Conservation (phyloP, 2,888 invertebrate species). For the Agonopterix subpropinquella region DNA sequence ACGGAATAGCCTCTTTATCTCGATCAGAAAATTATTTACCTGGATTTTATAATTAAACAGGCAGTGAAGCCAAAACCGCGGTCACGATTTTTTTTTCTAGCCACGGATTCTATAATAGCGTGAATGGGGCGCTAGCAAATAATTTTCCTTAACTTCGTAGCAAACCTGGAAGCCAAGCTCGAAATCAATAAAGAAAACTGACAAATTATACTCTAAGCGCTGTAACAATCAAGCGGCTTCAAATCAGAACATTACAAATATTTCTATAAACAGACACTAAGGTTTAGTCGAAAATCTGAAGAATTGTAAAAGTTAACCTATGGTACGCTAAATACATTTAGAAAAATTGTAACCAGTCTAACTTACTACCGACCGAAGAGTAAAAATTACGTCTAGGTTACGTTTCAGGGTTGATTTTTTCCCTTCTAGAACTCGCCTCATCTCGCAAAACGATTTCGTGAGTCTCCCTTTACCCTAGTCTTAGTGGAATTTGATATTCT, state of each 20-base stretch:
- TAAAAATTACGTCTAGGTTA: constrained; percentile 38
- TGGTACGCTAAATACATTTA: constrained; percentile 55
- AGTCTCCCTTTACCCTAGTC: constrained; percentile 1
- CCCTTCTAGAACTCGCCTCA: constrained; percentile 19
- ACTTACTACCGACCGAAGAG: constrained; percentile 49
- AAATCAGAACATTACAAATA: constrained; percentile 22
- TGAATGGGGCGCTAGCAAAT: neutral
- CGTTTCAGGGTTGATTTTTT: constrained; percentile 21
- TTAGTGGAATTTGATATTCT: neutral
- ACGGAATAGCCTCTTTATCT: constrained; percentile 33
- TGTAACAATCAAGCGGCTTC: constrained; percentile 25
- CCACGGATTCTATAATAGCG: neutral
- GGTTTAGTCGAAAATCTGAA: constrained; percentile 39
- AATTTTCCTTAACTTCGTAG: neutral
- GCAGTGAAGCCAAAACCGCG: constrained; percentile 1
- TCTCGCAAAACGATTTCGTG: constrained; percentile 35
- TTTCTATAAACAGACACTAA: constrained; percentile 23
- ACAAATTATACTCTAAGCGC: constrained; percentile 14
- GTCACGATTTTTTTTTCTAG: neutral
- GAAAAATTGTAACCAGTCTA: constrained; percentile 51
- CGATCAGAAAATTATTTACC: constrained; percentile 24
- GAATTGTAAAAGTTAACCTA: constrained; percentile 54
- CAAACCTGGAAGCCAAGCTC: constrained; percentile 10
- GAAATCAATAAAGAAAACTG: neutral
- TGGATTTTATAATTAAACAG: constrained; percentile 14